phyloP scores from a whole-genome alignment of 2,113 vertebrate genomes.

The Dromas ardeola region DNA sequence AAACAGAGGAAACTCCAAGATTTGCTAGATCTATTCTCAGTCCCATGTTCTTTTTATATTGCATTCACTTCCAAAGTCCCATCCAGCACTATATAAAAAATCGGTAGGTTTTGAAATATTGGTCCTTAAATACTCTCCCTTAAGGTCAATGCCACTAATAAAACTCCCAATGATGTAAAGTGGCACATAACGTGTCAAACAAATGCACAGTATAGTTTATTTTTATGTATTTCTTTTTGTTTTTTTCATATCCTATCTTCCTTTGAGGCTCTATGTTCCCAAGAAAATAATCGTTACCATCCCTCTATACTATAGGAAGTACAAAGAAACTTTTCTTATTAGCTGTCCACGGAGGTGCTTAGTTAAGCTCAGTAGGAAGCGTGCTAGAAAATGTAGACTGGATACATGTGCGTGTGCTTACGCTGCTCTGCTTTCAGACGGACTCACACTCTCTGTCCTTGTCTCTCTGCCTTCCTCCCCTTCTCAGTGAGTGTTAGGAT shows the following conservation, averaged over 20 bases:
- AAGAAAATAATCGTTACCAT: not conserved
- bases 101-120: not conserved
- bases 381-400: not conserved
- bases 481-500: not conserved
- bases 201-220: not conserved
- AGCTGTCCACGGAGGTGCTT: not conserved
- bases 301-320: not conserved
- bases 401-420: not conserved
- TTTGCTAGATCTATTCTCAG: not conserved
- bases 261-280: not conserved
- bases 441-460: slow-evolving; percentile 4
- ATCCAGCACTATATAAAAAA: not conserved
- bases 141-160: not conserved
- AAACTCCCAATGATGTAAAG: not conserved
- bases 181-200: not conserved
- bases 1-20: not conserved
- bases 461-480: not conserved
- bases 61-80: not conserved
- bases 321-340: not conserved
- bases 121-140: not conserved
- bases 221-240: not conserved
- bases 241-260: not conserved
- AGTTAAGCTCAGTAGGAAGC: not conserved
- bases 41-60: not conserved
- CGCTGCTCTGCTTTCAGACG: not conserved